phyloP scores from a whole-genome alignment of 1,140 invertebrate species.

The Solen grandis region DNA sequence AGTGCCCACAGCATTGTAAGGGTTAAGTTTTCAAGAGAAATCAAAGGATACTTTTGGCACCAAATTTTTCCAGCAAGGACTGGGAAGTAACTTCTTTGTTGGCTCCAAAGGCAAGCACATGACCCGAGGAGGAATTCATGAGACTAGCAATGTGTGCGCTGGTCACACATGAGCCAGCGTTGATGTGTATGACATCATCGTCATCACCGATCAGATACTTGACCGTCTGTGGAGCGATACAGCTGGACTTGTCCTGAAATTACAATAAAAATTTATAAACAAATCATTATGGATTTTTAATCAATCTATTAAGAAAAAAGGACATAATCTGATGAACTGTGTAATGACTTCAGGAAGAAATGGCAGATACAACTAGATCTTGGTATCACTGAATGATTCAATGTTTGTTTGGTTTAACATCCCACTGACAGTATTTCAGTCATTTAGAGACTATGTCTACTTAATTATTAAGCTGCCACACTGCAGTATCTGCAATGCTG shows the following conservation, averaged over 20 bases:
- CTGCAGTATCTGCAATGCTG: no score
- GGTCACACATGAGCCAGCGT: slow-evolving; percentile 70
- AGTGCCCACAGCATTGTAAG: no score
- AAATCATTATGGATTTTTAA: slow-evolving; percentile 5
- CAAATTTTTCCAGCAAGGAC: slow-evolving; percentile 63
- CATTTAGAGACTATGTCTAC: no score
- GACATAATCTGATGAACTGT: no score
- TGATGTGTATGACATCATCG: slow-evolving; percentile 73
- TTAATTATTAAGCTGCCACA: no score
- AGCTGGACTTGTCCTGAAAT: slow-evolving; percentile 77
- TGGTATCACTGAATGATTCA: no score
- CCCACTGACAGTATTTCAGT: no score
- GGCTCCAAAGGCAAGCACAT: slow-evolving; percentile 65
- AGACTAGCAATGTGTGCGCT: slow-evolving; percentile 73
- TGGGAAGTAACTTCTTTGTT: slow-evolving; percentile 30
- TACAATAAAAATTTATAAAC: background rate
- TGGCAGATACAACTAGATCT: no score
- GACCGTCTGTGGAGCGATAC: slow-evolving; percentile 71
- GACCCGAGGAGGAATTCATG: slow-evolving; percentile 52
- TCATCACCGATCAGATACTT: slow-evolving; percentile 68
- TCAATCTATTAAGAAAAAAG: no score
- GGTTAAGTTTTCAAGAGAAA: no score
- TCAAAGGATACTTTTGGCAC: slow-evolving; percentile 74
- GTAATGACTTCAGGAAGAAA: no score
- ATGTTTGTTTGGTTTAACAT: no score